phyloP scores from a whole-genome alignment of 1,140 invertebrate species.

The Drosophila bocki region DNA sequence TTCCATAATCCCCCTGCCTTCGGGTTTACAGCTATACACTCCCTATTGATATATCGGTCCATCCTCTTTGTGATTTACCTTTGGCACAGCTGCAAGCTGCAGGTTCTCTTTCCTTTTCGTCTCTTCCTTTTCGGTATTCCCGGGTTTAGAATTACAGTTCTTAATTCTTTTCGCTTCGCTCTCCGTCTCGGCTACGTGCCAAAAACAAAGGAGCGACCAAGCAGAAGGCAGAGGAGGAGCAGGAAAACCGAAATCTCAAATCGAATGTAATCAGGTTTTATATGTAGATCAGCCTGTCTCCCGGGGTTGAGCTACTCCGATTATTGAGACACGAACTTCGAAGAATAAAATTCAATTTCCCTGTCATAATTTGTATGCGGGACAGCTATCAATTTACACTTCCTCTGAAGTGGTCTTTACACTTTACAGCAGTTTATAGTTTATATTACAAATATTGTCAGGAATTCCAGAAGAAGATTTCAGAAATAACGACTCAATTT shows the following conservation, averaged over 20 bases:
- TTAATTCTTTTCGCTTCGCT: constrained; percentile 7
- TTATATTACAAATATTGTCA: background rate
- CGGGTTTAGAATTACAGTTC: constrained; percentile 63
- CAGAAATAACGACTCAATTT: background rate
- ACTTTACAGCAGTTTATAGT: background rate
- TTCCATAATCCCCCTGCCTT: constrained; percentile 33
- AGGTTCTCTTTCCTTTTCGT: constrained; percentile 21
- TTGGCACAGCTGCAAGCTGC: constrained; percentile 58
- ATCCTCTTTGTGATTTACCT: constrained; percentile 42
- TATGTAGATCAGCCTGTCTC: constrained; percentile 38
- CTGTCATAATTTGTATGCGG: constrained; percentile 40
- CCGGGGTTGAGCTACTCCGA: constrained; percentile 11
- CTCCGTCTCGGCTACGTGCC: constrained; percentile 40
- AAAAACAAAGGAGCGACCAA: constrained; percentile 44
- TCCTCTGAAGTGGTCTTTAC: background rate
- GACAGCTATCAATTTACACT: constrained; percentile 25
- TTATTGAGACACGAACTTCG: constrained; percentile 16
- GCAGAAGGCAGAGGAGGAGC: constrained; percentile 2
- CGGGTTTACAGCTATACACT: constrained; percentile 62
- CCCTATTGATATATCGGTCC: constrained; percentile 31
- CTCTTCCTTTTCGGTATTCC: constrained; percentile 15
- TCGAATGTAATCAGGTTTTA: constrained; percentile 46
- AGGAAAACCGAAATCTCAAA: constrained; percentile 14
- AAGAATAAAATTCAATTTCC: constrained; percentile 8
- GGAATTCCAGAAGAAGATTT: background rate